Conservation (phyloP, 2,797 vertebrate genomes). For the Channallabes apus region DNA sequence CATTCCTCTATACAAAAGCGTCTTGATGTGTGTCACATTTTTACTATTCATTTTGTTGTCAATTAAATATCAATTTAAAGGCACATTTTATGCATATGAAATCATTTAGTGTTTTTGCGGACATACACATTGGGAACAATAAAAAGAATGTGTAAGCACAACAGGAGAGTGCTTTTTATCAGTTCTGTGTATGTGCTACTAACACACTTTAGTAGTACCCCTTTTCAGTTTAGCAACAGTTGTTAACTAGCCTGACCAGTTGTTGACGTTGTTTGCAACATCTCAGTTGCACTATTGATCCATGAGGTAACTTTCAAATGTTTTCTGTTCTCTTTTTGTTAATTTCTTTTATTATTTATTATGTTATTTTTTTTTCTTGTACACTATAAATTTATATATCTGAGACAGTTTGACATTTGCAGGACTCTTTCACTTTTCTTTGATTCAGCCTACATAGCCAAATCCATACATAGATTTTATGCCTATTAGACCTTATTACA, state of each 20-base stretch:
- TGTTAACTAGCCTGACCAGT: no score
- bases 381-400: not conserved
- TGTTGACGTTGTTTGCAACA: not conserved
- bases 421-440: not conserved
- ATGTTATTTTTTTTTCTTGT: slow-evolving; percentile 10
- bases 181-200: not conserved
- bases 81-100: not conserved
- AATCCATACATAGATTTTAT: not conserved
- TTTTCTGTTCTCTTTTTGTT: slow-evolving; percentile 38
- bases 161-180: not conserved
- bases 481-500: not conserved
- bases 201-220: not conserved
- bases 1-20: not conserved
- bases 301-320: slow-evolving; percentile 5
- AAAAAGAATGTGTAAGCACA: not conserved
- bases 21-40: not conserved
- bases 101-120: not conserved
- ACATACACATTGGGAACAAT: no score
- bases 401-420: not conserved
- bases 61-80: not conserved
- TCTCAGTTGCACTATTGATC: not conserved
- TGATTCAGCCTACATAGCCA: not conserved
- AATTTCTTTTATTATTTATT: not conserved
- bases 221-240: not conserved
- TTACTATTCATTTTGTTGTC: not conserved